Percentiles rank a stretch among this genome's conserved stretches.
Conservation (phyloP, 2,113 vertebrate species). For the Tiliqua scincoides region DNA sequence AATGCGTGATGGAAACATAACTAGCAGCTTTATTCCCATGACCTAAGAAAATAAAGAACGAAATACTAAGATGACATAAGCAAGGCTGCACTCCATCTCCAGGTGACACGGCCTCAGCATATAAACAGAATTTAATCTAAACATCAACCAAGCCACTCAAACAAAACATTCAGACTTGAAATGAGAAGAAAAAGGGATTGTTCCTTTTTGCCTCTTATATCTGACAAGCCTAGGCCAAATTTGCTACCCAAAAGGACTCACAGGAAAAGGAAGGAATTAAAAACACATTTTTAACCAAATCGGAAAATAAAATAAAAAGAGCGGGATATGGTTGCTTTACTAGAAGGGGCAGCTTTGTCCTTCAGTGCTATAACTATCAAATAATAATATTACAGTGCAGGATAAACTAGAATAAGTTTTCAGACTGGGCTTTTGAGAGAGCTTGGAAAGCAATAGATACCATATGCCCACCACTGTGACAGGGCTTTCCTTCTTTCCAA, state of each 20-base stretch:
- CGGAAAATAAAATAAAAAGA: not conserved
- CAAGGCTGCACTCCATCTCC: slow-evolving; percentile 30
- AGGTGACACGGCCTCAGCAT: slow-evolving; percentile 31
- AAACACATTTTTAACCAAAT: slow-evolving; percentile 41
- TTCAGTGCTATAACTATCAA: not conserved
- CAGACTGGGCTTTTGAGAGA: not conserved
- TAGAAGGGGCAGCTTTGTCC: not conserved
- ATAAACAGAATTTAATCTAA: slow-evolving; percentile 42
- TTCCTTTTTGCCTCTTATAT: slow-evolving; percentile 24
- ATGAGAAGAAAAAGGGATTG: slow-evolving; percentile 39
- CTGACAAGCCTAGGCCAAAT: slow-evolving; percentile 35
- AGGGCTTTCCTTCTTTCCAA: not conserved
- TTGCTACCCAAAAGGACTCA: slow-evolving; percentile 32
- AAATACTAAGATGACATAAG: slow-evolving; percentile 38
- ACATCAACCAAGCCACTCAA: slow-evolving; percentile 40
- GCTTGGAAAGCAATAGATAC: not conserved
- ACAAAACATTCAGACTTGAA: slow-evolving; percentile 32
- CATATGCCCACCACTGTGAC: not conserved
- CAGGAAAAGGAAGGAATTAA: slow-evolving; percentile 49
- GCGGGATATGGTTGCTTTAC: slow-evolving; percentile 27
- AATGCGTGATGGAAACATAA: slow-evolving; percentile 73
- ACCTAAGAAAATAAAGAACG: slow-evolving; percentile 54
- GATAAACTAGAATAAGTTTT: not conserved
- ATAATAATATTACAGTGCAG: slow-evolving; percentile 10
- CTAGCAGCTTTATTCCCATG: slow-evolving; percentile 70